Evolutionary conservation across 2,888 invertebrate species (phyloP).

Genomic region (Sussaba pulchella): DNA sequence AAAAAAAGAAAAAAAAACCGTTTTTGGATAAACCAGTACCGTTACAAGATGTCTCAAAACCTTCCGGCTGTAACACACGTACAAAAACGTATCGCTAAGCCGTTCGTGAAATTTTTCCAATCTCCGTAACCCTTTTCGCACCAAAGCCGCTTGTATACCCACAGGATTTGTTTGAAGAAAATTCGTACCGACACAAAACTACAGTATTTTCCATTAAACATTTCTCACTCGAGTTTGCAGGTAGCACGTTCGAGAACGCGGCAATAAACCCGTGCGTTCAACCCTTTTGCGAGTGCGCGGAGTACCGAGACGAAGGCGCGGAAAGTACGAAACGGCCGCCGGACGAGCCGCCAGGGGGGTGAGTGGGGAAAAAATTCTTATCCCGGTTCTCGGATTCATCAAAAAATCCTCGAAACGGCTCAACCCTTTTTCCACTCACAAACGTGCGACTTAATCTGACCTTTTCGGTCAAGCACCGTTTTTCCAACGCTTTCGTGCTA

Average conservation of each 20-base stretch:
- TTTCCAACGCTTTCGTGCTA: constrained; percentile 13
- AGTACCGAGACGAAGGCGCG: background rate
- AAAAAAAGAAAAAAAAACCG: constrained; percentile 1
- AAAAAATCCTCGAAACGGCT: constrained; percentile 15
- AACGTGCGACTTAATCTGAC: constrained; percentile 5
- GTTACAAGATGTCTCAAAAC: constrained; percentile 14
- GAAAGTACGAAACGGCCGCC: background rate
- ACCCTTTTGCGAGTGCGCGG: background rate
- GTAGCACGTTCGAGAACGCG: too few relatives aligned
- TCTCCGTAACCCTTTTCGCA: constrained; percentile 42
- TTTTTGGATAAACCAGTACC: too few relatives aligned
- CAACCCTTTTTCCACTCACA: constrained; percentile 26
- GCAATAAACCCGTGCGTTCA: background rate
- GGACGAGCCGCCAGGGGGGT: too few relatives aligned
- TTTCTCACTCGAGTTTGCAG: constrained; percentile 48
- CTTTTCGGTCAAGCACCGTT: constrained; percentile 3
- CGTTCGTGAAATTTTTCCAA: constrained; percentile 32
- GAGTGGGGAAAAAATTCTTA: constrained; percentile 5
- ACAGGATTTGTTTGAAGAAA: background rate
- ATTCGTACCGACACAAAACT: constrained; percentile 3
- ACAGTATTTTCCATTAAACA: background rate
- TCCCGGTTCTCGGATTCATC: background rate
- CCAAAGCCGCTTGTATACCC: constrained; percentile 15
- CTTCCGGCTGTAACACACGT: background rate
- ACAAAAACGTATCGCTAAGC: background rate